Base-by-base conservation (phyloP, 2,797 vertebrate genomes). In the Argyrosomus regius region DNA sequence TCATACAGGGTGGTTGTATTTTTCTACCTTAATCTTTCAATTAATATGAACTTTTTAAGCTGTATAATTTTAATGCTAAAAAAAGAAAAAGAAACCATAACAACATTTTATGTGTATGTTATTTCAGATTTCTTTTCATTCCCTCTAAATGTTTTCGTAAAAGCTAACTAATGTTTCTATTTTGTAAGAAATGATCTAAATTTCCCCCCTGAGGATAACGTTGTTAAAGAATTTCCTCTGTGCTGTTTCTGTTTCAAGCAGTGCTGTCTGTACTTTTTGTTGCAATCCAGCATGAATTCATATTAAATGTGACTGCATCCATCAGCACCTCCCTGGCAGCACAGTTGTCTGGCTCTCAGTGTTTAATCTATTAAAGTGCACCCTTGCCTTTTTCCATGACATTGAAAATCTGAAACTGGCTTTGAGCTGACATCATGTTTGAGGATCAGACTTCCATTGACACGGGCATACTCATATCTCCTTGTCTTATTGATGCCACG, bases 291-390 rank as follows among this genome's bases (percentile, higher is more conserved):
- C 82, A 75, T 87, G 85, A 91, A 94, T 93, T 83, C 83, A 85
- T 91, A 90, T 92, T 87, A 92, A 91, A 92, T 90, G 83, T 90
- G 91, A 92, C 87, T 92, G 88, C 91, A 93, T 93, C 93, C 92
- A 91, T 95, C 94, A 94, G 92, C 94, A 86, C 90, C 89, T 92
- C 89, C 79, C 88, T 91, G 86, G 92, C 91, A 92, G 88, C 82
- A 17, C 86, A 84, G 89, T 91, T 82, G 91, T 92, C 90, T 91
- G 91, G 91, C 91, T 91, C 85, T 85, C 66, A 22, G 80, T 92
- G 89, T 94, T 95, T 95, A 95, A 96, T 95, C 94, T 94, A 89
- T 92, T 94, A 94, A 94, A 95, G 94, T 95, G 95, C 92, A 91
- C 90, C 88, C 89, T 83, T 79, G 82, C 89, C 89, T 93, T 93